phyloP scores from a whole-genome alignment of 2,797 vertebrate genomes.

The Gobionotothen gibberifrons region DNA sequence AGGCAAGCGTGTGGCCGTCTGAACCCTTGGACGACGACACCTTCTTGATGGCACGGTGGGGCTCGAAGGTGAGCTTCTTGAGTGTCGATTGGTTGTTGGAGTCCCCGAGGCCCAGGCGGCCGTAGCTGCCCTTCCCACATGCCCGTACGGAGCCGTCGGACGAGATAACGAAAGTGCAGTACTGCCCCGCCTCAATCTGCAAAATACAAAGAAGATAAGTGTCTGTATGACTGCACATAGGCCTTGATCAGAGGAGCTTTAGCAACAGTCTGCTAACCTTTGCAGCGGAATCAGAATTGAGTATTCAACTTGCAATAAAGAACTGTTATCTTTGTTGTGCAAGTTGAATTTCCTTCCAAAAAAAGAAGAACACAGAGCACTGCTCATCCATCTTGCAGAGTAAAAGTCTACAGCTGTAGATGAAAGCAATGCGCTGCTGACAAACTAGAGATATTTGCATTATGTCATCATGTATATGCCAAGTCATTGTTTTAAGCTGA shows the following conservation, averaged over 20 bases:
- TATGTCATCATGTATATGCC: neutral
- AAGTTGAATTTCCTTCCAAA: neutral
- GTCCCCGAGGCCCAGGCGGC: conserved; percentile 86
- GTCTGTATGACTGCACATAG: neutral
- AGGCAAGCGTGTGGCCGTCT: conserved; percentile 87
- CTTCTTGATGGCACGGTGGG: conserved; percentile 85
- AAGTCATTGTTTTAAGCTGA: neutral
- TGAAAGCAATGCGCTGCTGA: neutral
- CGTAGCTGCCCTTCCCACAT: conserved; percentile 89
- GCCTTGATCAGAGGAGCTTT: no score
- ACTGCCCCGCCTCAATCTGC: conserved; percentile 89
- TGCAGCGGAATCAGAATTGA: no score
- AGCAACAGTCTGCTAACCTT: no score
- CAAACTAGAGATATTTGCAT: conserved; percentile 16
- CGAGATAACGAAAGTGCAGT: conserved; percentile 88
- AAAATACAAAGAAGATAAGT: neutral
- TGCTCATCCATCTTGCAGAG: neutral
- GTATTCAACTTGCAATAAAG: no score
- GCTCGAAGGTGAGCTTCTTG: conserved; percentile 88
- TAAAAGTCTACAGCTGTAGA: neutral
- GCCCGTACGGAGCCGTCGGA: conserved; percentile 86
- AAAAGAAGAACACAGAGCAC: neutral
- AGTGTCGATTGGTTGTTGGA: conserved; percentile 89
- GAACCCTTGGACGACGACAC: conserved; percentile 89
- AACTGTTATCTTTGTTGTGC: neutral